phyloP scores from a whole-genome alignment of 2,888 invertebrate species.

The Cactoblastis cactorum region DNA sequence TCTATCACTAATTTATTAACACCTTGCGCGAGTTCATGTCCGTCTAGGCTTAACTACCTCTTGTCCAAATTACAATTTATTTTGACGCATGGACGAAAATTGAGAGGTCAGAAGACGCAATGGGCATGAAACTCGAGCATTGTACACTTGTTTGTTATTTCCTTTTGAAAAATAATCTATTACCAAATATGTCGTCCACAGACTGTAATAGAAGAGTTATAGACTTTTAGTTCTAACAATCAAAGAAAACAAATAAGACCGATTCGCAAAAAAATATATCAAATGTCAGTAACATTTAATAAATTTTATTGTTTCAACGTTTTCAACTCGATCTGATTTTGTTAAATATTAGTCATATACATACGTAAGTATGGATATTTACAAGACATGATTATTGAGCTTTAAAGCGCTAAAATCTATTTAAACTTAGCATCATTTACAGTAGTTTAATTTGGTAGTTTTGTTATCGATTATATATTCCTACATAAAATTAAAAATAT shows the following conservation, averaged over 20 bases:
- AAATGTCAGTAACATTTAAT: too few species aligned
- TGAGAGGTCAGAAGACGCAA: too few species aligned
- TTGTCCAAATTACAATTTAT: too few species aligned
- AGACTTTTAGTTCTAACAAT: too few species aligned
- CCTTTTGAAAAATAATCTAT: neutral
- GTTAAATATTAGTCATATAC: constrained; percentile 1
- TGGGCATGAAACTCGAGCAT: neutral
- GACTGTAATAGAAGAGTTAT: too few species aligned
- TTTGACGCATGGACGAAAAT: too few species aligned
- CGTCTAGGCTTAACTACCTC: neutral
- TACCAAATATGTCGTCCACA: too few species aligned
- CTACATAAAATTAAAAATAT: neutral
- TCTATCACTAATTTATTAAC: neutral
- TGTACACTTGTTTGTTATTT: neutral
- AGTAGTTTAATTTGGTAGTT: constrained; percentile 2
- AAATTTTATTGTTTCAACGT: too few species aligned
- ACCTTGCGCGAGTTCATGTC: neutral
- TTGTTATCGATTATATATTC: constrained; percentile 1
- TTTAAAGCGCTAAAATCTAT: neutral
- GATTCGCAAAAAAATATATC: too few species aligned
- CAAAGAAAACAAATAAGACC: too few species aligned
- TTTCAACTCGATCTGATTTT: neutral
- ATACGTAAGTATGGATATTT: constrained; percentile 9
- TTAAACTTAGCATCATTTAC: neutral
- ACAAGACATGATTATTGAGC: constrained; percentile 11